phyloP scores from a whole-genome alignment of 92 coral and sea anemone species.

The Heteractis magnifica region DNA sequence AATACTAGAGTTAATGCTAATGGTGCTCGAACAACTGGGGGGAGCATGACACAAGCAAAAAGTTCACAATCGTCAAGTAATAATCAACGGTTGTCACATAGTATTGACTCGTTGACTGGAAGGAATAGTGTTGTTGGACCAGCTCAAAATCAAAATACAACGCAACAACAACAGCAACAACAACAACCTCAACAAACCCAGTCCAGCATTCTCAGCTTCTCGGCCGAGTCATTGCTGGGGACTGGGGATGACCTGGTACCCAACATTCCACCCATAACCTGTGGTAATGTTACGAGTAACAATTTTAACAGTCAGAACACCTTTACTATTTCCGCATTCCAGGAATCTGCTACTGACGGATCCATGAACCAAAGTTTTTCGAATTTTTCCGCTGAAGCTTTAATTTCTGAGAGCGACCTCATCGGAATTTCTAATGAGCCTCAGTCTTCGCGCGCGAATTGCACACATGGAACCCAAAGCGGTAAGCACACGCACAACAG shows the following conservation, averaged over 20 bases:
- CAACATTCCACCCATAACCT: constrained; percentile 61
- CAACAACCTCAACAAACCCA: constrained; percentile 10
- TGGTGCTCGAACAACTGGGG: constrained; percentile 10
- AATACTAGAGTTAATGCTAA: not conserved
- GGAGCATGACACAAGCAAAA: constrained; percentile 14
- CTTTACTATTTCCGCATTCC: constrained; percentile 45
- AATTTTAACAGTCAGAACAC: constrained; percentile 29
- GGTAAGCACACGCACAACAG: constrained; percentile 48
- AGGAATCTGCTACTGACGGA: constrained; percentile 50
- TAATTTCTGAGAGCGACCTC: constrained; percentile 69
- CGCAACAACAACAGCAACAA: constrained; percentile 38
- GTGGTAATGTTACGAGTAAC: constrained; percentile 33
- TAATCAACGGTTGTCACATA: constrained; percentile 66
- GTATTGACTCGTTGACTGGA: constrained; percentile 80
- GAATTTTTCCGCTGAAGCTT: constrained; percentile 81
- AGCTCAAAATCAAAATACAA: constrained; percentile 19
- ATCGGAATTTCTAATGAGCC: constrained; percentile 37
- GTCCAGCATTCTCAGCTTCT: constrained; percentile 54
- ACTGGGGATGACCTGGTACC: constrained; percentile 67
- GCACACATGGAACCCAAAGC: constrained; percentile 54
- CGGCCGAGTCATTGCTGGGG: constrained; percentile 76
- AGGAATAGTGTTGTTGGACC: constrained; percentile 12
- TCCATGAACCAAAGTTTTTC: constrained; percentile 64
- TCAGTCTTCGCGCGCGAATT: constrained; percentile 25
- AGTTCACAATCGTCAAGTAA: constrained; percentile 16